Evolutionary conservation across 2,113 vertebrate genomes (phyloP).

Genomic region (Pomatorhinus ruficollis): DNA sequence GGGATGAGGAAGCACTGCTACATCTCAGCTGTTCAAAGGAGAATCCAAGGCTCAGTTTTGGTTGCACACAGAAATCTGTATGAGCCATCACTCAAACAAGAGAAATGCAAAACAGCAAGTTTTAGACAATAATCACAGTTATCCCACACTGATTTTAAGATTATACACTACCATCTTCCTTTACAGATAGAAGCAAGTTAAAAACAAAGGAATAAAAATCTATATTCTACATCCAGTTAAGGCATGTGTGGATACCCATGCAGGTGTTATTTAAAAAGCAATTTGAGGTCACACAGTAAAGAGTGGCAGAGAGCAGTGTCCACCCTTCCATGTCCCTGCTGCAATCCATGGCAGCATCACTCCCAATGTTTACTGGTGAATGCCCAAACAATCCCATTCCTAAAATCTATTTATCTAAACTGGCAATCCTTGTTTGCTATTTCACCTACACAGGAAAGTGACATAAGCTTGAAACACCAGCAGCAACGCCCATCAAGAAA

Average conservation of each 20-base stretch:
- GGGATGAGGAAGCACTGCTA: background rate
- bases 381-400: background rate
- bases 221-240: background rate
- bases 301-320: background rate
- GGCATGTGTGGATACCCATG: background rate
- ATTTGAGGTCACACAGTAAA: background rate
- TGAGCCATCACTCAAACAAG: background rate
- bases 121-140: background rate
- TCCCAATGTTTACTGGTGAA: background rate
- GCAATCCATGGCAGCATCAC: background rate
- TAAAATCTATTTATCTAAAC: background rate
- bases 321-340: background rate
- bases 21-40: background rate
- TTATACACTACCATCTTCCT: background rate
- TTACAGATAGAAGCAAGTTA: background rate
- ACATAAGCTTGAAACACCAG: background rate
- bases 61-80: background rate
- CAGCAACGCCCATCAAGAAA: background rate
- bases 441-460: background rate
- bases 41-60: background rate
- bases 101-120: background rate
- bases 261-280: background rate
- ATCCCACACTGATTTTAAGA: background rate
- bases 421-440: background rate
- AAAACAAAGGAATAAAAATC: background rate